Percentiles rank a stretch among this genome's conserved stretches.
phyloP scores from a whole-genome alignment of 2,113 vertebrate genomes.

The Varanus salvator region DNA sequence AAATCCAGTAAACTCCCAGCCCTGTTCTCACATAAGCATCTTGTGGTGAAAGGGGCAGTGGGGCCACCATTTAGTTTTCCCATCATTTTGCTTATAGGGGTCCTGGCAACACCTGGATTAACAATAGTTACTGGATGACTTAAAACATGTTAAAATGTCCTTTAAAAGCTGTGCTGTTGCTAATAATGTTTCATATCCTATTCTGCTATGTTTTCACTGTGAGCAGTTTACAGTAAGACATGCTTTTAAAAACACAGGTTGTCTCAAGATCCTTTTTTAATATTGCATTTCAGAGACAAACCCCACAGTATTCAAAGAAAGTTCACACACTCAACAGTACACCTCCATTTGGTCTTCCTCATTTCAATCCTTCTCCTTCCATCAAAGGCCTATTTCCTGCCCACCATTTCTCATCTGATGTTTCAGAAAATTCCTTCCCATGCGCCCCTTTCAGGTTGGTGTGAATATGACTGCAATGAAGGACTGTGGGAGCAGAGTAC shows the following conservation, averaged over 20 bases:
- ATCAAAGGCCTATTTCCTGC: background rate
- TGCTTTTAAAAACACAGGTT: background rate
- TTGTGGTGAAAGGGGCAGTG: background rate
- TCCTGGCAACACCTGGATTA: too few species aligned
- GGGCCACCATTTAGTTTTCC: background rate
- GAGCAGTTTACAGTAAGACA: background rate
- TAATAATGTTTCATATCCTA: background rate
- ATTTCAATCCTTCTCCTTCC: background rate
- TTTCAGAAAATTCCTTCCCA: conserved; percentile 10
- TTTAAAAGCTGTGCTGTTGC: background rate
- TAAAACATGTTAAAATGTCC: background rate
- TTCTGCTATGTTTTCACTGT: background rate
- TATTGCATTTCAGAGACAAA: background rate
- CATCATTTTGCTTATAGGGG: too few species aligned
- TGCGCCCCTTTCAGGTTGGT: background rate
- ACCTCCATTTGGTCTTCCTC: background rate
- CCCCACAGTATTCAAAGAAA: background rate
- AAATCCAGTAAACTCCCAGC: background rate
- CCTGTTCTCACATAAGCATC: background rate
- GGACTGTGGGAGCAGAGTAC: conserved; percentile 51
- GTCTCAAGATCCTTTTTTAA: background rate
- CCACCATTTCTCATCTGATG: background rate
- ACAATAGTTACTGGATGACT: background rate
- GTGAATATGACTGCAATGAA: conserved; percentile 75
- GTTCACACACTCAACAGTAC: background rate